phyloP scores from a whole-genome alignment of 2,113 vertebrate species.

The Pontoporia blainvillei region DNA sequence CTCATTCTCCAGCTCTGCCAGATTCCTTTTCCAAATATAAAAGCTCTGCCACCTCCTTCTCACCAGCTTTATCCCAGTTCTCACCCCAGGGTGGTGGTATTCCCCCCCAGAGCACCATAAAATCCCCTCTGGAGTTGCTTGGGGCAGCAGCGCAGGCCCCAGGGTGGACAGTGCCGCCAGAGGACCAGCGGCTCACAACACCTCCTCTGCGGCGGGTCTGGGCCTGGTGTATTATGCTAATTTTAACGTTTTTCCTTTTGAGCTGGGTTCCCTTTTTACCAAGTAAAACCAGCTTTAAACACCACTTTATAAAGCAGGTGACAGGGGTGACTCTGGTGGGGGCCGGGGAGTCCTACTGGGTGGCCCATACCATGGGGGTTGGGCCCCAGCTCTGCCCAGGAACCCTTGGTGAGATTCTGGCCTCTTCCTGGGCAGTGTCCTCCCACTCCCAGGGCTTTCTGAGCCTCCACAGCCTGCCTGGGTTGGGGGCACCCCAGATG shows the following conservation, averaged over 20 bases:
- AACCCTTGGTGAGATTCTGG: not conserved
- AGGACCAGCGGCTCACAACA: too few species aligned
- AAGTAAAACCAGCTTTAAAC: not conserved
- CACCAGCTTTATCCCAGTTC: not conserved
- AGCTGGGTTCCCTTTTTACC: not conserved
- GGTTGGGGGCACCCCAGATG: not conserved
- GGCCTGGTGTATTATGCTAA: not conserved
- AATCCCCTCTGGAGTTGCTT: not conserved
- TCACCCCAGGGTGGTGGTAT: not conserved
- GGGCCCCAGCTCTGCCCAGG: not conserved
- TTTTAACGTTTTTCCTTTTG: not conserved
- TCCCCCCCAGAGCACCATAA: not conserved
- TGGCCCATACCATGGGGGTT: not conserved
- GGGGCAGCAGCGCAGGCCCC: accelerated
- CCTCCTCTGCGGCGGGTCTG: not conserved
- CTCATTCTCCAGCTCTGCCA: not conserved
- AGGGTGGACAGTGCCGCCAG: too few species aligned
- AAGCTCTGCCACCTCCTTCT: not conserved
- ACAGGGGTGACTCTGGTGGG: not conserved
- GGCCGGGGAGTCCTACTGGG: not conserved
- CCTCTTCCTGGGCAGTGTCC: not conserved
- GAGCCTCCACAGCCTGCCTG: not conserved
- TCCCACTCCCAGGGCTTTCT: not conserved
- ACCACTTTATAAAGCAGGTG: not conserved
- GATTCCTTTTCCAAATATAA: not conserved